Conservation (phyloP, 1,140 invertebrate genomes). For the Panonychus citri region DNA sequence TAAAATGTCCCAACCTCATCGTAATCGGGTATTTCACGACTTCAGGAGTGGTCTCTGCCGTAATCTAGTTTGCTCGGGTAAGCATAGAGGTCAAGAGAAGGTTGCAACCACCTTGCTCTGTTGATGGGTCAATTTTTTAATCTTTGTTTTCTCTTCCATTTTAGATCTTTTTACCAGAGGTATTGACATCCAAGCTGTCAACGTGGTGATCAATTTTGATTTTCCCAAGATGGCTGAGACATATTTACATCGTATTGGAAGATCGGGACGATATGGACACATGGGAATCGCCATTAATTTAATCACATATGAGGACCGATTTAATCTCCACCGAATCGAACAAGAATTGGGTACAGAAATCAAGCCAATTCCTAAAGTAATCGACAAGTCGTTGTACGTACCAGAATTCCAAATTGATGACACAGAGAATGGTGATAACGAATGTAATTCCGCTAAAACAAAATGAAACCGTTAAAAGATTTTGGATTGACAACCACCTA, state of each 20-base stretch:
- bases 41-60: constrained; percentile 89
- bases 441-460: neutral
- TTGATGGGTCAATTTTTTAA: neutral
- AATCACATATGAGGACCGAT: constrained; percentile 96
- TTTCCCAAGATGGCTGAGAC: constrained; percentile 99
- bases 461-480: too few species aligned
- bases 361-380: constrained; percentile 95
- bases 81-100: constrained; percentile 4
- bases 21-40: constrained; percentile 98
- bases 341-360: constrained; percentile 96
- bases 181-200: constrained; percentile 98
- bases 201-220: constrained; percentile 99
- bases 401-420: constrained; percentile 40
- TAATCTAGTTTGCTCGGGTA: constrained; percentile 67
- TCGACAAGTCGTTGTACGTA: constrained; percentile 88
- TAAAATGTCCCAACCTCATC: constrained; percentile 91
- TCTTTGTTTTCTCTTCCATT: constrained; percentile 22
- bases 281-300: constrained; percentile 97
- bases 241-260: constrained; percentile 95
- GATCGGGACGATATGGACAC: constrained; percentile 94
- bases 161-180: constrained; percentile 94
- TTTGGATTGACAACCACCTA: too few species aligned
- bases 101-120: neutral
- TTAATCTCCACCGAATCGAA: constrained; percentile 90
- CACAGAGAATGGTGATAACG: constrained; percentile 15